Evolutionary conservation across 2,888 invertebrate genomes (phyloP).

Genomic region (Eumacrocentrus americanus): DNA sequence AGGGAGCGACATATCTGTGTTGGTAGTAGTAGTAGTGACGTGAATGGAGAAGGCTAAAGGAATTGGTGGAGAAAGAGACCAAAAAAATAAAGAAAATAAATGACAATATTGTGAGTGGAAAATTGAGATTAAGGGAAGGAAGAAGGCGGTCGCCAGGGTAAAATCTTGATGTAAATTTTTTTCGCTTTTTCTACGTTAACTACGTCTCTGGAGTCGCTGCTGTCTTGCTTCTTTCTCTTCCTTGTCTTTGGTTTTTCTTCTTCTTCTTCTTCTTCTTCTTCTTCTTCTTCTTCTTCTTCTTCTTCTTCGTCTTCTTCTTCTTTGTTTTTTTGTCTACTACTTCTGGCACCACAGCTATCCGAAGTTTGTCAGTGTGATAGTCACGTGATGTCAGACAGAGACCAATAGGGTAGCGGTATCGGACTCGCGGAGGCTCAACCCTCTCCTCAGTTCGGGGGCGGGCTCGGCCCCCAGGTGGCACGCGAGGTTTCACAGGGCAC

Average conservation of each 20-base stretch:
- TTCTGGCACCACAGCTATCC: constrained; percentile 25
- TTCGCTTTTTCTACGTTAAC: constrained; percentile 40
- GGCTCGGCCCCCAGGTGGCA: constrained; percentile 24
- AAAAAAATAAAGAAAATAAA: constrained; percentile 32
- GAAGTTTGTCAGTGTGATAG: constrained; percentile 32
- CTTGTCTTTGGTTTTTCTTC: constrained; percentile 24
- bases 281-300: constrained; percentile 35
- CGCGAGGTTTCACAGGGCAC: constrained; percentile 24
- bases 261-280: constrained; percentile 42
- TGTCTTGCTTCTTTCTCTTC: constrained; percentile 42
- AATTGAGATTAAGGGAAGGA: too few relatives aligned
- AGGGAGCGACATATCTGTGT: constrained; percentile 22
- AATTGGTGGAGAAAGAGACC: too few relatives aligned
- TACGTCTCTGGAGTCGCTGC: constrained; percentile 55
- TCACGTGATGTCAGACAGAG: constrained; percentile 51
- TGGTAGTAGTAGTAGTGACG: constrained; percentile 2
- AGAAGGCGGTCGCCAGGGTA: constrained; percentile 24
- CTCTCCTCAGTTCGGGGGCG: constrained; percentile 61
- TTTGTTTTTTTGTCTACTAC: constrained; percentile 23
- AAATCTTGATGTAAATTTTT: constrained; percentile 25
- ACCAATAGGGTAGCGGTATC: constrained; percentile 57
- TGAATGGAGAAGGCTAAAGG: constrained; percentile 16
- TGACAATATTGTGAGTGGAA: too few relatives aligned
- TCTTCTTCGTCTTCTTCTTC: too few relatives aligned
- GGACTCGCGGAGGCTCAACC: constrained; percentile 56